Evolutionary conservation across 2,888 invertebrate species (phyloP).

Genomic region (Panopea generosa): DNA sequence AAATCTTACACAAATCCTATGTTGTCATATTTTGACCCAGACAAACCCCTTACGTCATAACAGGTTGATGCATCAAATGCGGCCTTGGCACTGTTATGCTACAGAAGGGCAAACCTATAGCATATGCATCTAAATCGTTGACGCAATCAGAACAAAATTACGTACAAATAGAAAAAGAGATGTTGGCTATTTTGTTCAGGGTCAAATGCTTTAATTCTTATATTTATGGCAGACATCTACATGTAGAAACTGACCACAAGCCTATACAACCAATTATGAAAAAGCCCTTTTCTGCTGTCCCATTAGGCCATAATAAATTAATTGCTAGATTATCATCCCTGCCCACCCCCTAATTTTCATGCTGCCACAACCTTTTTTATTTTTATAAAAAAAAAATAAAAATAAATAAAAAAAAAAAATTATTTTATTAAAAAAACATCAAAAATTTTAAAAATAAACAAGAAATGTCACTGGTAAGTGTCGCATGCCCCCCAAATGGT

Average conservation of each 20-base stretch:
- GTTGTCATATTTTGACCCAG: conserved; percentile 16
- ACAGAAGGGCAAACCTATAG: conserved; percentile 65
- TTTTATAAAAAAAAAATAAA: too few relatives aligned
- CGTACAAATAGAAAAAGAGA: conserved; percentile 68
- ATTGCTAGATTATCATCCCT: too few relatives aligned
- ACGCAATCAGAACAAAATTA: conserved; percentile 65
- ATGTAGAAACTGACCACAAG: conserved; percentile 15
- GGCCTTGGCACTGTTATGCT: conserved; percentile 23
- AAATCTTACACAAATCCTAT: background rate
- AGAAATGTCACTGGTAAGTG: too few relatives aligned
- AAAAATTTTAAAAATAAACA: too few relatives aligned
- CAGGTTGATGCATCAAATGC: conserved; percentile 3
- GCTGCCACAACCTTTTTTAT: too few relatives aligned
- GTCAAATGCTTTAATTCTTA: conserved; percentile 62
- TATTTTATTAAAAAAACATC: too few relatives aligned
- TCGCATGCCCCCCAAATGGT: too few relatives aligned
- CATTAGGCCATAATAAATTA: too few relatives aligned
- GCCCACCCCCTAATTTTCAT: too few relatives aligned
- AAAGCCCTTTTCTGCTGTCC: background rate
- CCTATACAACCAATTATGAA: conserved; percentile 2
- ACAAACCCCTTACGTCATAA: conserved; percentile 1
- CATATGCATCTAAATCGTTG: conserved; percentile 68
- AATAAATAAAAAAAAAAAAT: too few relatives aligned
- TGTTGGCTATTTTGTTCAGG: conserved; percentile 63
- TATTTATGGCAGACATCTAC: conserved; percentile 53